These are phyloP conservation scores for Oikopleura dioica DNA, from an alignment of 23 tunicate genomes.

Conservation along the genomic window DNA sequence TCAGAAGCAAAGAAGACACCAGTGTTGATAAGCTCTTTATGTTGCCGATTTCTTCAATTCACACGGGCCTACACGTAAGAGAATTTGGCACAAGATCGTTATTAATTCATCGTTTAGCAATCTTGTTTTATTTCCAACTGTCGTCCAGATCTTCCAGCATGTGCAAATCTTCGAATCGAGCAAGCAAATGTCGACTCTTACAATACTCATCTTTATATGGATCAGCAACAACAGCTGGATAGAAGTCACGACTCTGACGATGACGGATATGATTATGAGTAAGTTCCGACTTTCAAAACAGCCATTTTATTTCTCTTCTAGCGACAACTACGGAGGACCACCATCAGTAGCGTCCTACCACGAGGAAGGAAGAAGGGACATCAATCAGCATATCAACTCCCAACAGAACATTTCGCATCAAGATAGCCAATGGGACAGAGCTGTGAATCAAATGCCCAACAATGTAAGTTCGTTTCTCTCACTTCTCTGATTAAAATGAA, in stretches of 20 bases:
- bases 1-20: not conserved
- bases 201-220: not conserved
- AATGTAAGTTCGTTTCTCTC: not conserved
- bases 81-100: too few relatives aligned
- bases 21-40: not conserved
- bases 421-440: slow-evolving; percentile 4
- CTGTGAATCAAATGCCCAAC: not conserved
- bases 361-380: not conserved
- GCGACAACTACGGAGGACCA: slow-evolving; percentile 3
- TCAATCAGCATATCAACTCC: not conserved
- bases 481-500: too few relatives aligned
- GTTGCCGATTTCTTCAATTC: not conserved
- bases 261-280: too few relatives aligned
- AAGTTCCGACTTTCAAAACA: too few relatives aligned
- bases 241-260: slow-evolving; percentile 7
- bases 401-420: not conserved
- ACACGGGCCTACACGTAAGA: not conserved
- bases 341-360: slow-evolving; percentile 9
- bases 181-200: slow-evolving; percentile 4
- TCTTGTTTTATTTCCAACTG: slow-evolving; percentile 6
- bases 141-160: not conserved
- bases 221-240: not conserved
- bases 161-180: not conserved
- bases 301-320: too few relatives aligned
- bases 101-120: slow-evolving; percentile 8